Percentiles rank a stretch among this genome's conserved stretches.
Conservation (phyloP, 2,113 vertebrate species). For the Lamprotornis superbus region DNA sequence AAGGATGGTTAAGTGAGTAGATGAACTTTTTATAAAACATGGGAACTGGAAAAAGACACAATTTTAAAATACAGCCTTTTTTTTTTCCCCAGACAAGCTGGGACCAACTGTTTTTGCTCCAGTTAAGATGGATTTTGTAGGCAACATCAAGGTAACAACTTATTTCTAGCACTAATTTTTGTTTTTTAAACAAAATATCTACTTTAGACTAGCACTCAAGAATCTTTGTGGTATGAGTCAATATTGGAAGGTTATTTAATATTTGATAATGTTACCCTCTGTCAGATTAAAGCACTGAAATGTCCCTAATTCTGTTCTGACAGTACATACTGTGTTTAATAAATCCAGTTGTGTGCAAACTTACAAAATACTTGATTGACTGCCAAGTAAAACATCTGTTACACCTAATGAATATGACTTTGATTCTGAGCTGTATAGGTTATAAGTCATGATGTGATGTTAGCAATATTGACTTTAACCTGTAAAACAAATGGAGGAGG, state of each 20-base stretch:
- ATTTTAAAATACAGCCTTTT: background rate
- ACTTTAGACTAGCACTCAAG: background rate
- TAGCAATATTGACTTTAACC: background rate
- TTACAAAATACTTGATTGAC: background rate
- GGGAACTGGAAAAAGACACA: background rate
- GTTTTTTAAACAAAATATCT: background rate
- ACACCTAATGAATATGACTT: background rate
- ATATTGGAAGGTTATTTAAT: background rate
- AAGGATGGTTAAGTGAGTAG: background rate
- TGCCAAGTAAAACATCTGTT: background rate
- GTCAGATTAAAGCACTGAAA: background rate
- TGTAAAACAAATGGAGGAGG: background rate
- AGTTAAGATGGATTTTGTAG: conserved; percentile 99
- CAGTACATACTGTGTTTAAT: background rate
- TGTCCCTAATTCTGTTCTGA: background rate
- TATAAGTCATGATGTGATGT: background rate
- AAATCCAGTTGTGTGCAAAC: background rate
- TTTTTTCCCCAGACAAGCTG: conserved; percentile 85
- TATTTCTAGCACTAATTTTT: background rate
- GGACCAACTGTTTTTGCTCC: conserved; percentile 97
- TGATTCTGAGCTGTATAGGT: background rate
- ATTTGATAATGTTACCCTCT: background rate
- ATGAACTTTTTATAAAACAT: background rate
- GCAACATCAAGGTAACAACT: conserved; percentile 92
- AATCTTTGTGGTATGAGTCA: background rate